Conservation (phyloP, 2,113 vertebrate genomes). For the Oplegnathus fasciatus region DNA sequence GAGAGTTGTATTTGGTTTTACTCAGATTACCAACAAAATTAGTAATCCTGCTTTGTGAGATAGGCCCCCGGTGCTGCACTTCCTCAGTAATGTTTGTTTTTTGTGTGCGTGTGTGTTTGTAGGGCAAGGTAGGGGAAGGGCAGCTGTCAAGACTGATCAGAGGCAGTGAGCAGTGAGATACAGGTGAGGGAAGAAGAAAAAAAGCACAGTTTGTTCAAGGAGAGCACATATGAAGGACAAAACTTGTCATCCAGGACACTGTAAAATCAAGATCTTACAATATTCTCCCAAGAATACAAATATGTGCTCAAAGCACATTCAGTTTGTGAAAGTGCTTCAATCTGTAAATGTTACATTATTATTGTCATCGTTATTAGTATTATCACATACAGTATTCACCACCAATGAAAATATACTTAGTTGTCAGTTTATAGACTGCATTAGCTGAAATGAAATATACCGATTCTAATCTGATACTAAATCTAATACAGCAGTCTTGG, state of each 20-base stretch:
- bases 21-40: background rate
- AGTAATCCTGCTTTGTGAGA: conserved; percentile 16
- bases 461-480: background rate
- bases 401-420: background rate
- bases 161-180: conserved; percentile 29
- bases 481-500: background rate
- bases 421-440: background rate
- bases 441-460: background rate
- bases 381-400: background rate
- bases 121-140: conserved; percentile 41
- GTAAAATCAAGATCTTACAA: conserved; percentile 10
- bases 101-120: background rate
- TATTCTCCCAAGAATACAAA: conserved; percentile 5
- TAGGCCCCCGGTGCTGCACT: conserved; percentile 12
- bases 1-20: background rate
- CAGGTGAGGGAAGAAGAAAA: conserved; percentile 28
- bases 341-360: background rate
- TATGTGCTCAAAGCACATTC: background rate
- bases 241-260: background rate
- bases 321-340: background rate
- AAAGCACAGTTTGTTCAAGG: background rate
- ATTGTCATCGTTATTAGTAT: background rate
- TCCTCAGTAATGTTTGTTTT: conserved; percentile 33
- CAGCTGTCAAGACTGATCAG: conserved; percentile 55
- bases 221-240: conserved; percentile 15